phyloP scores from a whole-genome alignment of 1,140 invertebrate genomes.

The Drosophila sproati region DNA sequence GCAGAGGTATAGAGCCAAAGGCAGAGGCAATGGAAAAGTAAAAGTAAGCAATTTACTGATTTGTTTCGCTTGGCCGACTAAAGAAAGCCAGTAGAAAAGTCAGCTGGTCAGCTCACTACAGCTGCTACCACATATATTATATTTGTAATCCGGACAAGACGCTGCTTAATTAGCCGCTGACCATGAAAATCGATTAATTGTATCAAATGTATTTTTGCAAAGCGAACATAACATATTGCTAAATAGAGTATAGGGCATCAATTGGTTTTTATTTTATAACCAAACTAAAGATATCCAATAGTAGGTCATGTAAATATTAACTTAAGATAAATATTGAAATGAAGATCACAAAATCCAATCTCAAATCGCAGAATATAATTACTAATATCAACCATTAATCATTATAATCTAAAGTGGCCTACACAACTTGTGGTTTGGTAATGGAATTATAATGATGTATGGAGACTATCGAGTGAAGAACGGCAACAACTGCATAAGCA shows the following conservation, averaged over 20 bases:
- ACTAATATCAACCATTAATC: too few species aligned
- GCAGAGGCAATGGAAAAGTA: slow-evolving; percentile 53
- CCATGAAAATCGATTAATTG: slow-evolving; percentile 72
- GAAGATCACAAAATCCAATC: neutral
- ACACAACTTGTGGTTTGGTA: neutral
- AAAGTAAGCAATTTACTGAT: slow-evolving; percentile 75
- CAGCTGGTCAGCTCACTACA: slow-evolving; percentile 64
- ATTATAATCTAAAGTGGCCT: too few species aligned
- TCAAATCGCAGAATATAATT: too few species aligned
- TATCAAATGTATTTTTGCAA: slow-evolving; percentile 52
- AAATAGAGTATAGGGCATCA: too few species aligned
- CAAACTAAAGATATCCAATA: too few species aligned
- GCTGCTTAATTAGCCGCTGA: slow-evolving; percentile 55
- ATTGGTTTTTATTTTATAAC: too few species aligned
- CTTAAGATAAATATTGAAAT: neutral
- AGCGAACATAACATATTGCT: slow-evolving; percentile 5
- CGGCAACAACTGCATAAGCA: neutral
- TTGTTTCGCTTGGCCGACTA: slow-evolving; percentile 59
- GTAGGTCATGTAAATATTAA: neutral
- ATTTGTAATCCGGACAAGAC: slow-evolving; percentile 11
- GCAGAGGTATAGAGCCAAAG: neutral
- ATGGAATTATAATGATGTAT: too few species aligned
- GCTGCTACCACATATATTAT: slow-evolving; percentile 22
- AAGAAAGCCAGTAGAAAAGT: slow-evolving; percentile 62
- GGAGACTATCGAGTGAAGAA: neutral